Evolutionary conservation across 2,113 vertebrate genomes (phyloP).

Genomic region (Pimephales promelas): DNA sequence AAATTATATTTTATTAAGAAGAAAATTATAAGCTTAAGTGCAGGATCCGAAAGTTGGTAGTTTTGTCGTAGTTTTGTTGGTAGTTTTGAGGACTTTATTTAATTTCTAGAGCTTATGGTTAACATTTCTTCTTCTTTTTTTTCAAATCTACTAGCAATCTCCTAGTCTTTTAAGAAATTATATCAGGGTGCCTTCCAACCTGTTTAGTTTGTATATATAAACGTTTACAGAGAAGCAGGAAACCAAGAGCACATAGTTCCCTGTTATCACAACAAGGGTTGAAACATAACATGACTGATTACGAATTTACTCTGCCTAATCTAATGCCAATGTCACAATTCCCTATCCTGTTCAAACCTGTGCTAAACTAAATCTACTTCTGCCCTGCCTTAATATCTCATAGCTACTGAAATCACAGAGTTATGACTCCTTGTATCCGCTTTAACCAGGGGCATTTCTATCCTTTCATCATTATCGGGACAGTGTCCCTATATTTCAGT

Average conservation of each 20-base stretch:
- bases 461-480: not conserved
- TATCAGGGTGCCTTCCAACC: not conserved
- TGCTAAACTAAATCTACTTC: not conserved
- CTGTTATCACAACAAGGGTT: not conserved
- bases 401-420: not conserved
- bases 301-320: constrained; percentile 2
- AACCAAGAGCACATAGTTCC: not conserved
- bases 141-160: too few species aligned
- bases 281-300: constrained; percentile 2
- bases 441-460: not conserved
- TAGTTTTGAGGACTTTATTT: too few species aligned
- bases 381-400: not conserved
- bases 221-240: not conserved
- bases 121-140: too few species aligned
- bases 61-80: too few species aligned
- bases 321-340: not conserved
- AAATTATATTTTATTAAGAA: too few species aligned
- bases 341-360: constrained; percentile 22
- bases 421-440: not conserved
- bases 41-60: too few species aligned
- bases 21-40: too few species aligned
- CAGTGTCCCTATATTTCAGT: not conserved
- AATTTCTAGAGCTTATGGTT: too few species aligned
- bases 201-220: not conserved
- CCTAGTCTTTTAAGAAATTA: not conserved